Base-by-base conservation (phyloP, 1,140 invertebrate genomes). In the Heliconius hewitsoni region DNA sequence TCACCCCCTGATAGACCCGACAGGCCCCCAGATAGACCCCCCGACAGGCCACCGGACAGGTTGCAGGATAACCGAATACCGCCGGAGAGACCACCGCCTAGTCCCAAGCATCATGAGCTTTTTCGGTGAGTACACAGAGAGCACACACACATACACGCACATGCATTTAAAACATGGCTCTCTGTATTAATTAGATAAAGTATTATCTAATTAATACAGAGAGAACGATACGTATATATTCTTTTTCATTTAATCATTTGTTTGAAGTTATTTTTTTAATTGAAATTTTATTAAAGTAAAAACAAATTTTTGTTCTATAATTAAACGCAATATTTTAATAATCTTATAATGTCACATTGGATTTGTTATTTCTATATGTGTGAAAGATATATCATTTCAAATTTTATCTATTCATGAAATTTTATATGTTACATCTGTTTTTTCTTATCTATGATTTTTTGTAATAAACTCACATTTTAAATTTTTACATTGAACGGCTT, bases 71-170 rank as follows among this genome's bases (percentile, higher is more conserved):
- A 19, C 18, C 50, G 50, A 19, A 19, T 52, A 19, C 91, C 60
- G 60, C 60, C 60, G n/a, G 60, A 66, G 60, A 66, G 60, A 30
- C 60, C 91, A 34, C 83, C 87, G 76, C 90, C 90, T 1, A 93
- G 91, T 71, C 91, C 90, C 6, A 91, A 92, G 60, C 84, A 89
- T 37, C 86, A 85, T 60, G 91, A 93, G 8, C 80, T 91, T 1
- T 83, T 86, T 78, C 87, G 86, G 91, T 93, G 71, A 84, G 77
- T 82, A 52, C 5, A 6, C 18, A 6, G 42, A 16, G 13, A 3
- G 4, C 66, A 55, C 5, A 19, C 3, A 18, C 18, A 19, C 18
- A 52, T 6, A 55, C 42, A 46, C 42, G 42, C 42, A 46, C 42
- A 46, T 13, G 42, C 34, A 37, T 37, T 37, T 37, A 37, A 37